These are phyloP conservation scores for Frankliniella intonsa DNA, from an alignment of 2,888 invertebrate genomes.

Conservation along the genomic window DNA sequence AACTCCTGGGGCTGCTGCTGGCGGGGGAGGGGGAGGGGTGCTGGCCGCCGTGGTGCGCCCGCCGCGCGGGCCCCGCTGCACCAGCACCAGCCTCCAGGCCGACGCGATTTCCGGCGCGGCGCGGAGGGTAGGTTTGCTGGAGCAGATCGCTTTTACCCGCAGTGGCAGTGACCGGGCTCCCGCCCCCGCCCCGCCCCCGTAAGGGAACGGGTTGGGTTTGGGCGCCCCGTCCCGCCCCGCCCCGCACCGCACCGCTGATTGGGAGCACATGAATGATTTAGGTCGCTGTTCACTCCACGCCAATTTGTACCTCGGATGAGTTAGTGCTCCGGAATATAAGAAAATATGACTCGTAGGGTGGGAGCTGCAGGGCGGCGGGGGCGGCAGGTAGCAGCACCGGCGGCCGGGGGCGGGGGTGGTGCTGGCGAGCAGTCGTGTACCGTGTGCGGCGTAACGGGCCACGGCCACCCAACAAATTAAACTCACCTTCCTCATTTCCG, in stretches of 20 bases:
- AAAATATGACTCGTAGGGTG: too few relatives aligned
- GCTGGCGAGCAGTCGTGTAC: neutral
- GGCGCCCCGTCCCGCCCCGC: neutral
- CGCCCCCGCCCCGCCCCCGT: too few relatives aligned
- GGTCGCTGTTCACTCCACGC: neutral
- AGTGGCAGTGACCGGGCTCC: neutral
- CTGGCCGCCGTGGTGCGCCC: too few relatives aligned
- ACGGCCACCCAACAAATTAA: neutral
- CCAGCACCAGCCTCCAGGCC: too few relatives aligned
- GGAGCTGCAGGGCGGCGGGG: too few relatives aligned
- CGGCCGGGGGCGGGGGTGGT: neutral
- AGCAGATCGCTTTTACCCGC: neutral
- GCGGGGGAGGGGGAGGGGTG: too few relatives aligned
- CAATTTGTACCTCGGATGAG: conserved; percentile 5
- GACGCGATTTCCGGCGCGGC: too few relatives aligned
- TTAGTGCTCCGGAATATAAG: neutral
- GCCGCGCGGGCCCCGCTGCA: too few relatives aligned
- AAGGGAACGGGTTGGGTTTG: too few relatives aligned
- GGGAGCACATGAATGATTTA: neutral
- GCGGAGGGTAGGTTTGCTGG: too few relatives aligned
- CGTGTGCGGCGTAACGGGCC: neutral
- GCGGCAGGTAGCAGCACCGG: neutral
- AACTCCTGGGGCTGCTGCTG: too few relatives aligned
- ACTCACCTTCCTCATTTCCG: conserved; percentile 13
- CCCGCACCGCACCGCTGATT: neutral